These are phyloP conservation scores for Spatula versicolor DNA, from an alignment of 2,797 vertebrate genomes.

Conservation along the genomic window DNA sequence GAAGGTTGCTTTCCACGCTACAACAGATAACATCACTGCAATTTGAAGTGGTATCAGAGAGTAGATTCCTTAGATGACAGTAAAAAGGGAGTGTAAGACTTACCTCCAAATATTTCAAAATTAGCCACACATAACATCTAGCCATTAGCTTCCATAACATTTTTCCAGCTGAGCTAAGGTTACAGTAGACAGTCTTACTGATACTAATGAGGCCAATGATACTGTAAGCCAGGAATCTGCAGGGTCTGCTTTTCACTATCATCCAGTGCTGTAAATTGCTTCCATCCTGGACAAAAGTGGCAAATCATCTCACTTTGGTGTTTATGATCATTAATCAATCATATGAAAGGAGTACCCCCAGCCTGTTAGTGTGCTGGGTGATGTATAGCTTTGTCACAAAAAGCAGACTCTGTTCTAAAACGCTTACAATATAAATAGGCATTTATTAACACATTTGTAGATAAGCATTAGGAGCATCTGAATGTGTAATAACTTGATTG, in stretches of 20 bases:
- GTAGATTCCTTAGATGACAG: background rate
- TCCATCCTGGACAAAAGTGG: conserved; percentile 38
- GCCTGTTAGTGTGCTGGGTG: conserved; percentile 6
- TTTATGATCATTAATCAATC: conserved; percentile 48
- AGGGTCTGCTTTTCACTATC: conserved; percentile 25
- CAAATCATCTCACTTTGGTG: conserved; percentile 44
- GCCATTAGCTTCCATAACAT: conserved; percentile 6
- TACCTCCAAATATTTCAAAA: conserved; percentile 11
- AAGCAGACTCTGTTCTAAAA: conserved; percentile 20
- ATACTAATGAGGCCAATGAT: background rate
- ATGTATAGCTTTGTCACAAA: conserved; percentile 26
- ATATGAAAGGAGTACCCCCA: background rate
- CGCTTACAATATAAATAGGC: background rate
- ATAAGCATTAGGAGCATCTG: background rate
- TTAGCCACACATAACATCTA: background rate
- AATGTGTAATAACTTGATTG: background rate
- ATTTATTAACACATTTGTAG: conserved; percentile 17
- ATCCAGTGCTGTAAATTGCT: conserved; percentile 44
- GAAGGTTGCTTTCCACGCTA: background rate
- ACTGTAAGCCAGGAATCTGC: background rate
- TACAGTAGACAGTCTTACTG: background rate
- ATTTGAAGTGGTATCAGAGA: background rate
- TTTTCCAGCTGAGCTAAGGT: background rate
- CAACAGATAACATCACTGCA: background rate
- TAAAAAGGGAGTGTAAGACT: background rate